Conservation (phyloP, 1,140 invertebrate genomes). For the Drosophila mojavensis region DNA sequence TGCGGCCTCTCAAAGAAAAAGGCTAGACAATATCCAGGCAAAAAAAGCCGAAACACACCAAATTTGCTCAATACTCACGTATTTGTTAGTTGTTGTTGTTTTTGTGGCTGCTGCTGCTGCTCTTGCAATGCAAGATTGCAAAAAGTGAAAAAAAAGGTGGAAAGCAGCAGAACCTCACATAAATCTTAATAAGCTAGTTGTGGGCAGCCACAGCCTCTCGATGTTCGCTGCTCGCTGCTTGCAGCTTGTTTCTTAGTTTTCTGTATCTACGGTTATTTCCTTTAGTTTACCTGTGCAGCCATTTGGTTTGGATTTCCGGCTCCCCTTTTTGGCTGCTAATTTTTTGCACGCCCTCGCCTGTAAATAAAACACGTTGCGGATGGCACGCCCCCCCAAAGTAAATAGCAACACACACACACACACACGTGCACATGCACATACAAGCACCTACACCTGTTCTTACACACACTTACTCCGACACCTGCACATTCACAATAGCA, state of each 20-base stretch:
- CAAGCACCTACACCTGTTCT: slow-evolving; percentile 9
- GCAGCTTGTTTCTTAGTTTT: slow-evolving; percentile 34
- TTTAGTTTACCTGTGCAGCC: slow-evolving; percentile 65
- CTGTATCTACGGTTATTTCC: slow-evolving; percentile 20
- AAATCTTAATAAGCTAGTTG: slow-evolving; percentile 78
- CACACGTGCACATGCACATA: slow-evolving; percentile 31
- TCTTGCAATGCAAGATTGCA: slow-evolving; percentile 57
- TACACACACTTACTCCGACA: slow-evolving; percentile 36
- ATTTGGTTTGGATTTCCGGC: slow-evolving; percentile 51
- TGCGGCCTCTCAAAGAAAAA: background rate
- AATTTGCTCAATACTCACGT: slow-evolving; percentile 65
- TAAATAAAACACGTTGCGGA: slow-evolving; percentile 76
- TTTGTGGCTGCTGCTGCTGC: slow-evolving; percentile 55
- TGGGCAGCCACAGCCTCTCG: slow-evolving; percentile 50
- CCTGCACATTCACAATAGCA: slow-evolving; percentile 49
- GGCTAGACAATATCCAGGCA: slow-evolving; percentile 15
- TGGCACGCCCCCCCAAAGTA: slow-evolving; percentile 50
- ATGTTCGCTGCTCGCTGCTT: slow-evolving; percentile 8
- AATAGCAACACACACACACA: slow-evolving; percentile 38
- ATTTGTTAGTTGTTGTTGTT: slow-evolving; percentile 45
- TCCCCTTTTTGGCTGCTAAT: slow-evolving; percentile 50
- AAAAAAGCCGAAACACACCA: slow-evolving; percentile 32
- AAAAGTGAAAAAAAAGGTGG: no score
- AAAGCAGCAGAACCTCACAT: slow-evolving; percentile 57
- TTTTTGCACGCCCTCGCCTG: slow-evolving; percentile 69